Evolutionary conservation across 2,888 invertebrate genomes (phyloP).

Genomic region (Achlya flavicornis): DNA sequence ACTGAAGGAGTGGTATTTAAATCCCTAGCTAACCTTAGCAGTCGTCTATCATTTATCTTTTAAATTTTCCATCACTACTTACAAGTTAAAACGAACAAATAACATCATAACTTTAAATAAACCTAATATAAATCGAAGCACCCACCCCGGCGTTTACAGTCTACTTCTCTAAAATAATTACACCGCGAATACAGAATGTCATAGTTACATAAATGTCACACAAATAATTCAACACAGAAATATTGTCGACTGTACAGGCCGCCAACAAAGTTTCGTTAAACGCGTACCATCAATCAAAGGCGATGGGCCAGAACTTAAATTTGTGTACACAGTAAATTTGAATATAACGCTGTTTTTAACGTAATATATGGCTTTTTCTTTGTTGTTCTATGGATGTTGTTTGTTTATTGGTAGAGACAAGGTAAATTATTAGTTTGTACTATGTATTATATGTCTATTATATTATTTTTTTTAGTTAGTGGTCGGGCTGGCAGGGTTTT

Average conservation of each 20-base stretch:
- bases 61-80: too few species aligned
- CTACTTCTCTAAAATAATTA: not conserved
- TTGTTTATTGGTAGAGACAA: not conserved
- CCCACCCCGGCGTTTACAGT: not conserved
- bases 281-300: constrained; percentile 32
- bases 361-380: not conserved
- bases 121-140: too few species aligned
- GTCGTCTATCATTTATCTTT: too few species aligned
- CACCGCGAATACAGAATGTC: not conserved
- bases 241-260: constrained; percentile 1
- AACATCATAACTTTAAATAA: too few species aligned
- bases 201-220: not conserved
- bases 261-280: constrained; percentile 14
- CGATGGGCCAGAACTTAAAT: constrained; percentile 28
- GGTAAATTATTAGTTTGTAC: too few species aligned
- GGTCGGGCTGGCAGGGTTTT: too few species aligned
- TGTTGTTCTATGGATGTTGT: not conserved
- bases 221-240: not conserved
- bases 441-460: too few species aligned
- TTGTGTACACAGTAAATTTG: constrained; percentile 37
- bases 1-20: too few species aligned
- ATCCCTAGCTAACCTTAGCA: too few species aligned
- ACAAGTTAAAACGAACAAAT: too few species aligned
- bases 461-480: too few species aligned
- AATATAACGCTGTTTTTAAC: constrained; percentile 6